A percentile compares a stretch with the other conserved stretches of the same genome.
These are phyloP conservation scores for Syrmaticus mikado DNA, from an alignment of 2,113 vertebrate genomes.

Conservation along the genomic window DNA sequence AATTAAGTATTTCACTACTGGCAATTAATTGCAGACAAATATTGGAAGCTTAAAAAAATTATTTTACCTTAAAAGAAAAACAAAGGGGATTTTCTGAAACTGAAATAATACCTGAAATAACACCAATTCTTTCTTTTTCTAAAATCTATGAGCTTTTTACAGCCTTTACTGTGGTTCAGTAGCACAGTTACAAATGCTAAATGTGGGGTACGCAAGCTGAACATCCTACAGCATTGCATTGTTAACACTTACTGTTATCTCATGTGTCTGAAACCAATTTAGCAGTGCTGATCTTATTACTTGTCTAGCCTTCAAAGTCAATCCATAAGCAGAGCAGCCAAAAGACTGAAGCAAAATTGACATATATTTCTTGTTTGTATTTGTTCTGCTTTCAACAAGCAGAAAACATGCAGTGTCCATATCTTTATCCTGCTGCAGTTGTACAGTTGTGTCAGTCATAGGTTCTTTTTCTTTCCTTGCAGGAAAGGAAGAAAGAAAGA, in stretches of 20 bases:
- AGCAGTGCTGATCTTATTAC: background rate
- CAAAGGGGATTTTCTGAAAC: background rate
- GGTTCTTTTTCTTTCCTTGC: background rate
- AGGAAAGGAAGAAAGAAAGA: background rate
- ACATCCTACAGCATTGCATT: background rate
- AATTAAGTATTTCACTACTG: background rate
- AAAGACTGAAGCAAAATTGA: background rate
- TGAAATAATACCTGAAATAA: background rate
- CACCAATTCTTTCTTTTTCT: background rate
- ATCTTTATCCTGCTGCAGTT: background rate
- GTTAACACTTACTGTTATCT: background rate
- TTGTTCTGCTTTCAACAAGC: background rate
- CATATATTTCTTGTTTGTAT: background rate
- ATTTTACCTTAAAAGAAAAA: background rate
- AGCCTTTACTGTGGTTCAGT: background rate
- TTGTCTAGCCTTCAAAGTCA: background rate
- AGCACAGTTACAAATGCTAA: background rate
- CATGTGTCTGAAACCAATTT: background rate
- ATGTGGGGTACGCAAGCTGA: background rate
- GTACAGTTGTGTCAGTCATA: rapidly evolving
- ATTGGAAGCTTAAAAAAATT: background rate
- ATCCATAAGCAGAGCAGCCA: background rate
- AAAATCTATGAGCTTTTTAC: background rate
- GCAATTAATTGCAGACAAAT: background rate
- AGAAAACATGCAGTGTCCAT: background rate